Evolutionary conservation across 2,888 invertebrate species (phyloP).

Genomic region (Asteroscopus sphinx): DNA sequence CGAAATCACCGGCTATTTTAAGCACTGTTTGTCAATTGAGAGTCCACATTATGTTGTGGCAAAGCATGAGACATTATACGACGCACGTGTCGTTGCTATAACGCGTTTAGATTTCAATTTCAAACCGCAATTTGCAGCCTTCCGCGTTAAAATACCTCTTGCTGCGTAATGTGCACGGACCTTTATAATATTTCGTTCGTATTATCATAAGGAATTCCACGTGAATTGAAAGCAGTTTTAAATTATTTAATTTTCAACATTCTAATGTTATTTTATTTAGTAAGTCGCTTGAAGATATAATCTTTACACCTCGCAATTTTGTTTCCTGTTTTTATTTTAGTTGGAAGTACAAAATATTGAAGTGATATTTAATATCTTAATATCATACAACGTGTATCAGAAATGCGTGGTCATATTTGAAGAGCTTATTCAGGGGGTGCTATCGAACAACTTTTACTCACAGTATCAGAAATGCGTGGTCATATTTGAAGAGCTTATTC

Average conservation of each 20-base stretch:
- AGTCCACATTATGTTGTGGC: slow-evolving; percentile 27
- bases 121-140: slow-evolving; percentile 32
- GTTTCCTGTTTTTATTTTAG: not conserved
- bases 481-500: no score
- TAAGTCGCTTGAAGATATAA: not conserved
- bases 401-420: no score
- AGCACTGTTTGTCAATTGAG: slow-evolving; percentile 47
- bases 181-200: slow-evolving; percentile 23
- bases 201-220: slow-evolving; percentile 8
- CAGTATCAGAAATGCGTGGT: no score
- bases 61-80: slow-evolving; percentile 22
- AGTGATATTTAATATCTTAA: no score
- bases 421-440: no score
- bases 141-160: not conserved
- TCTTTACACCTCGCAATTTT: not conserved
- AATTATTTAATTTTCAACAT: not conserved
- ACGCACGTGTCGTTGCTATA: slow-evolving; percentile 25
- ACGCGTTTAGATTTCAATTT: slow-evolving; percentile 35
- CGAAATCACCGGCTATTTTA: slow-evolving; percentile 39
- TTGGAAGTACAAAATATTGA: not conserved
- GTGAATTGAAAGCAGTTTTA: slow-evolving; percentile 4
- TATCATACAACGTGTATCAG: no score
- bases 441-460: no score
- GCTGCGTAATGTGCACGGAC: slow-evolving; percentile 10
- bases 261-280: slow-evolving; percentile 3